Evolutionary conservation across 2,113 vertebrate species (phyloP), one percentile per base, ranked within the genome.

Genomic region (Pseudorasbora parva): DNA sequence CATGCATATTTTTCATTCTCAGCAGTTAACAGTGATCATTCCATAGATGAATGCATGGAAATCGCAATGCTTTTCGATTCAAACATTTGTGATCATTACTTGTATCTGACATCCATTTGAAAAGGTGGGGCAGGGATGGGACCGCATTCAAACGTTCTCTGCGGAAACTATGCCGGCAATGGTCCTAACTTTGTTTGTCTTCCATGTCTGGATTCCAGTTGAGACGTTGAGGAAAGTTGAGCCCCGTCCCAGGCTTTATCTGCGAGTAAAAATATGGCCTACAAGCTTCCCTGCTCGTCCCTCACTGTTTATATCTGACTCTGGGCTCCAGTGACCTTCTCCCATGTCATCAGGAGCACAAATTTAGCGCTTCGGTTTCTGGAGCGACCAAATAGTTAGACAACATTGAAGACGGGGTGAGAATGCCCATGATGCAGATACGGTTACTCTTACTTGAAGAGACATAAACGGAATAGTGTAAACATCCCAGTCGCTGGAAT

Each of bases 361-460:
- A 89, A 94, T 93, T 92, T 93, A 93, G 93, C 82, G 5, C 68
- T 88, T 85, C 72, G 75, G 93, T 93, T 93, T 93, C 93, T 92
- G 90, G 90, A 93, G 92, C 43, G 90, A 92, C 92, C 88, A 87
- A 93, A 93, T 92, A 93, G 89, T 87, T 66, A 81, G 86, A 92
- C 90, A 92, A 75, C 83, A 82, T 88, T 91, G 91, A 90, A 91
- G 86, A 86, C 66, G 77, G 86, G 91, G 89, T 86, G 82, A 83
- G 81, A 78, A 84, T 72, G 37, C 79, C 82, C 27, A 54, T 77
- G 45, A 59, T 41, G 59, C 23, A 73, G 76, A 71, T 86, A 80
- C 25, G 74, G 71, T 86, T 88, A 78, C 76, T 23, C 41, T 47
- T 33, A 74, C 77, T 66, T 2, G 45, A 21, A 51, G 81, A 77